These are phyloP conservation scores for Rhinogobius similis DNA, from an alignment of 2,113 vertebrate species.

Conservation along the genomic window DNA sequence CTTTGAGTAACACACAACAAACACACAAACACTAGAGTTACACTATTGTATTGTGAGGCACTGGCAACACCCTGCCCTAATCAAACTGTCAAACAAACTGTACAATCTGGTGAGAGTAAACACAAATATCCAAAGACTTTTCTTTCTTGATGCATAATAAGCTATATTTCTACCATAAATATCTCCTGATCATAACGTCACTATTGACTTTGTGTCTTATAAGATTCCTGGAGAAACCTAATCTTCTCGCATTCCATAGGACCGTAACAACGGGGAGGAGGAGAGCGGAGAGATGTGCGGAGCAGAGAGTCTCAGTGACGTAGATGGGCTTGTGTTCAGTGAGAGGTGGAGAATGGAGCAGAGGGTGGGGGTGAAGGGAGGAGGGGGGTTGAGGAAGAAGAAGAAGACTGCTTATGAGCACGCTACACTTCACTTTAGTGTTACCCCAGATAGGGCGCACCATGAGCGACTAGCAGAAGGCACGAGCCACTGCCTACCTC, in stretches of 20 bases:
- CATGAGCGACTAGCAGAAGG: conserved; percentile 75
- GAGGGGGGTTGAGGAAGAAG: conserved; percentile 19
- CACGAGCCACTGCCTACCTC: conserved; percentile 65
- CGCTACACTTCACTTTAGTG: conserved; percentile 76
- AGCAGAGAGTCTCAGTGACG: conserved; percentile 66
- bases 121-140: neutral
- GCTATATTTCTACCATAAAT: neutral
- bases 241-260: conserved; percentile 27
- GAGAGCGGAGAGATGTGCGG: conserved; percentile 52
- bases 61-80: no score
- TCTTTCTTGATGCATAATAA: neutral
- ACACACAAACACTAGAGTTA: no score
- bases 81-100: neutral
- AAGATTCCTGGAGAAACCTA: conserved; percentile 50
- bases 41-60: no score
- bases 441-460: conserved; percentile 71
- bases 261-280: conserved; percentile 33
- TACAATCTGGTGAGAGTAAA: neutral
- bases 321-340: conserved; percentile 62
- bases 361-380: conserved; percentile 36
- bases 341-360: conserved; percentile 61
- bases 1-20: no score
- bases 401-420: conserved; percentile 67
- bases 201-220: neutral
- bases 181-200: conserved; percentile 2